Base-by-base conservation (phyloP, 2,797 vertebrate genomes). In the Acropternis orthonyx region DNA sequence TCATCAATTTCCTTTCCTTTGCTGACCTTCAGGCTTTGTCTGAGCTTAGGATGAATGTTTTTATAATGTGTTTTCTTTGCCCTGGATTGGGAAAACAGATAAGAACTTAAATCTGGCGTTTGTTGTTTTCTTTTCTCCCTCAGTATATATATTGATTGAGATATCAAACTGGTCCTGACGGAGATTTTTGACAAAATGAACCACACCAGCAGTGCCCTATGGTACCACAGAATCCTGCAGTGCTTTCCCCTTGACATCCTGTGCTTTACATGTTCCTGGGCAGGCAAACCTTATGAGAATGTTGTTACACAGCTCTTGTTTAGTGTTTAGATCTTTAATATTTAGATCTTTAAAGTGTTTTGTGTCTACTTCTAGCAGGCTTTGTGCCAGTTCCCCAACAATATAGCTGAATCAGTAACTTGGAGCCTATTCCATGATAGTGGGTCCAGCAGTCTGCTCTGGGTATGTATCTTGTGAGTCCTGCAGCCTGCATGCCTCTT, bases 261-360 rank as follows among this genome's bases (percentile, higher is more conserved):
- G 39, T 59, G 43, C 58, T 80, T 86, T 95, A 63, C 54, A 44
- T 4, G 51, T 43, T 95, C 86, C 73, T 72, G 69, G 65, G 69
- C 48, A 96, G 54, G 37, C 63, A 87, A 79, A 56, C 32, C 66
- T 84, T 68, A 55, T 28, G 89, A 90, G 67, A 93, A 72, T 87
- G 84, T 72, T 82, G 87, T 51, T 94, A 93, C 78, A 92, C 96
- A 96, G 93, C 92, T 91, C 96, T 96, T 96, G 95, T 95, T 97
- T 97, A 90, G 90, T 92, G 81, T 96, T 97, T 95, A 93, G 93
- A 92, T 92, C 83, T 96, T 97, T 92, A 94, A 92, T 96, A 95
- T 97, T 97, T 97, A 96, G 95, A 89, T 97, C 94, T 93, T 96
- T 92, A 94, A 94, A 97, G 89, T 79, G 63, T 96, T 96, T 96